phyloP scores from a whole-genome alignment of 2,113 vertebrate species.

The Corapipo altera region DNA sequence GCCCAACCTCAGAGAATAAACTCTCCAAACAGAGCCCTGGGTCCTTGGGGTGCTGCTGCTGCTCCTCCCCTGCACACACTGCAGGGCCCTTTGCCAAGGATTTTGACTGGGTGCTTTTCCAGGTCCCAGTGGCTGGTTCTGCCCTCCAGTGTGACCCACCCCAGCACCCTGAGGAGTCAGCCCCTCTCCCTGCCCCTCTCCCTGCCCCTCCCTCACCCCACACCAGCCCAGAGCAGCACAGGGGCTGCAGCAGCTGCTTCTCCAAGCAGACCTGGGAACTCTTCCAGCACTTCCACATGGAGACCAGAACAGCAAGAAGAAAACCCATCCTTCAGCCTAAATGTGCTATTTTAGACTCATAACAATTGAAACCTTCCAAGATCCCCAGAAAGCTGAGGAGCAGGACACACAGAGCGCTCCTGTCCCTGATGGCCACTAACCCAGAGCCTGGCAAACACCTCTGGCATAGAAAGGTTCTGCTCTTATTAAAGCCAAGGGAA shows the following conservation, averaged over 20 bases:
- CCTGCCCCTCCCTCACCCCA: background rate
- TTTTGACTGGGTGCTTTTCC: background rate
- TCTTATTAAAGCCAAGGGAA: background rate
- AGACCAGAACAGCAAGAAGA: background rate
- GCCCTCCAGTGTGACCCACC: background rate
- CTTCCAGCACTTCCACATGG: background rate
- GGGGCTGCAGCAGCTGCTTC: background rate
- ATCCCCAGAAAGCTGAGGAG: background rate
- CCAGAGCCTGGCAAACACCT: background rate
- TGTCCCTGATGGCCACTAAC: background rate
- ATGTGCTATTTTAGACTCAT: background rate
- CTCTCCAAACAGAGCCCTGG: too few relatives aligned
- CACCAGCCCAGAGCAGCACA: background rate
- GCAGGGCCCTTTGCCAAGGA: background rate
- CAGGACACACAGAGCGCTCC: background rate
- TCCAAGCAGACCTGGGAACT: accelerated
- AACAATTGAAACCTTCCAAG: background rate
- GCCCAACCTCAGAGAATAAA: background rate
- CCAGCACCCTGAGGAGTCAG: background rate
- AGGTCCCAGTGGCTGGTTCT: accelerated
- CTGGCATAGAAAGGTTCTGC: background rate
- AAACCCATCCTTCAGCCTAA: background rate
- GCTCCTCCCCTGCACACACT: background rate
- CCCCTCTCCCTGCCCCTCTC: background rate
- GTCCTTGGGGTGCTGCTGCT: background rate